Evolutionary conservation across 1,140 invertebrate genomes (phyloP), one percentile per base, ranked within the genome.

Genomic region (Panonychus citri): DNA sequence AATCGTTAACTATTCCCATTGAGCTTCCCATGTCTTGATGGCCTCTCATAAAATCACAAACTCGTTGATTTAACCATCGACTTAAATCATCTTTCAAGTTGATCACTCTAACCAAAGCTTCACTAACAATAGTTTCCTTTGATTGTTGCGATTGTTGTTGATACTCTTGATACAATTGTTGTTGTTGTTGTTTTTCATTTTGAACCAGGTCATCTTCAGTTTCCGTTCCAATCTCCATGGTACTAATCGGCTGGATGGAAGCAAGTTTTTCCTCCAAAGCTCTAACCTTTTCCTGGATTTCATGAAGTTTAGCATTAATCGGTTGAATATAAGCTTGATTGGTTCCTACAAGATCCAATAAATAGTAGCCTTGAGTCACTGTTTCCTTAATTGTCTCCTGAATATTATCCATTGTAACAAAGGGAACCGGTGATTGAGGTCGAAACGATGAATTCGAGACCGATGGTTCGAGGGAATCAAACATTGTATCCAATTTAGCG

Each of bases 1-100:
- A 86, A 65, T 83, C 80, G 62, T 77, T 76, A 21, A 82, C 78
- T 68, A 78, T 76, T 34, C 73, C 66, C 46, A 82, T 68, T 67
- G 77, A 77, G 30, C 74, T 76, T 28, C 83, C 83, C 77, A 85
- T 79, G 60, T 82, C 78, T 57, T 77, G 75, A 64, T 82, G 80
- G 26, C 79, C 77, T 60, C 78, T 76, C 7, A 88, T 68, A 65
- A 84, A 83, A 17, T 76, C 71, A 60, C 83, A 79, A 0, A 78
- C 80, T 13, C 80, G 79, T 53, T 75, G 75, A 4, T 73, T 73
- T 26, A 85, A 63, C 83, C 83, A 86, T n/a, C 43, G 43, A 10
- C 17, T 24, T 2, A 46, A n/a, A 46, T 46, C 43, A 21, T 46
- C 43, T 21, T 34, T 34, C 12, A 34, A 34, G 12, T 5, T 75